These are phyloP conservation scores for Hipposideros larvatus DNA, from an alignment of 2,797 vertebrate species.

Conservation along the genomic window DNA sequence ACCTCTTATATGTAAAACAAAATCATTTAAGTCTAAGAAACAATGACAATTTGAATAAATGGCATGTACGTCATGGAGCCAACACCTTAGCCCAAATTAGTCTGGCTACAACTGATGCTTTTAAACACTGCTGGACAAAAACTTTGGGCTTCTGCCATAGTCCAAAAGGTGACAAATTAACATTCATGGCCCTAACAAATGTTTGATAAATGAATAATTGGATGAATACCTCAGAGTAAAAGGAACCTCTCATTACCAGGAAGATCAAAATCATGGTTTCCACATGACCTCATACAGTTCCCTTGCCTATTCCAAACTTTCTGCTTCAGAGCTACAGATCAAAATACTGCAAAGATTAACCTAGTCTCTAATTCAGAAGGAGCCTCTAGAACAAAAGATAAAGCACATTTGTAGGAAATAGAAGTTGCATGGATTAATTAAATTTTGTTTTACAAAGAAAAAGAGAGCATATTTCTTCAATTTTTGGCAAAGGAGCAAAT, in stretches of 20 bases:
- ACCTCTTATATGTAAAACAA: not conserved
- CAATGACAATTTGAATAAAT: not conserved
- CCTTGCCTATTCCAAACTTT: not conserved
- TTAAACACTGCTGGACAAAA: not conserved
- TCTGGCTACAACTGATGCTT: not conserved
- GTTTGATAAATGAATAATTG: not conserved
- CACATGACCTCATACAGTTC: not conserved
- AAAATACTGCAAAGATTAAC: not conserved
- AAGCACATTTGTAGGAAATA: not conserved
- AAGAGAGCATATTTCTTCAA: not conserved
- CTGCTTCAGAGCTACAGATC: not conserved
- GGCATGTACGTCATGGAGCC: not conserved
- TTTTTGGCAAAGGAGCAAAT: slow-evolving; percentile 29
- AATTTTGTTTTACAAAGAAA: not conserved
- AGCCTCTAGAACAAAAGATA: not conserved
- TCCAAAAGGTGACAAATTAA: not conserved
- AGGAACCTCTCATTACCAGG: not conserved
- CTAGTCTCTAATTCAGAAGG: not conserved
- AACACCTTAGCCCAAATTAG: not conserved
- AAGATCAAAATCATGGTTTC: not conserved
- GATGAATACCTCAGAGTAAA: not conserved
- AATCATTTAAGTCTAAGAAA: not conserved
- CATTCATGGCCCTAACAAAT: not conserved
- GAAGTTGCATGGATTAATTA: not conserved
- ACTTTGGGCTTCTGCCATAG: not conserved